phyloP scores from a whole-genome alignment of 2,113 vertebrate species.

The Copsychus sechellarum region DNA sequence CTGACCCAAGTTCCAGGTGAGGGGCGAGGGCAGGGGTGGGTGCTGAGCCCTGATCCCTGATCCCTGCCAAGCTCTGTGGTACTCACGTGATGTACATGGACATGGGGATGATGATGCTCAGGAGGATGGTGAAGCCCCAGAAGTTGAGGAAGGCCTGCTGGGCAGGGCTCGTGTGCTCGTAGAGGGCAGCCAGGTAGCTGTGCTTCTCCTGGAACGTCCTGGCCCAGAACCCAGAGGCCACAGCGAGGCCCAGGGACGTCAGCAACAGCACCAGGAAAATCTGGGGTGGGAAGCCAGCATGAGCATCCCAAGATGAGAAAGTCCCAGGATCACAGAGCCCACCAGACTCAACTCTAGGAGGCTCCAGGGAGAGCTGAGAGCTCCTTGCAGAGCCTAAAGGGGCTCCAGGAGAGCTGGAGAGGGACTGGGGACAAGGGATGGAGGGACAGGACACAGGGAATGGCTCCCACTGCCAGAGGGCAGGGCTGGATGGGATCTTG shows the following conservation, averaged over 20 bases:
- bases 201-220: conserved; percentile 50
- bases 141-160: conserved; percentile 83
- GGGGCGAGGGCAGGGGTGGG: background rate
- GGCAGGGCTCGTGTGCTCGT: background rate
- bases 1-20: too few species aligned
- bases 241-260: background rate
- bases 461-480: too few species aligned
- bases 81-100: conserved; percentile 90
- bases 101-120: conserved; percentile 88
- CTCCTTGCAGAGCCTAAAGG: fast-evolving
- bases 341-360: background rate
- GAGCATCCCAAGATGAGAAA: background rate
- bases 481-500: too few species aligned
- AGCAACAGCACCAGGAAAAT: conserved; percentile 63
- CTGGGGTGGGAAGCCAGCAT: conserved; percentile 13
- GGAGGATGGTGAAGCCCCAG: conserved; percentile 89
- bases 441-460: too few species aligned
- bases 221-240: conserved; percentile 43
- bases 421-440: background rate
- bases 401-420: background rate
- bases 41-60: background rate
- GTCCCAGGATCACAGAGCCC: background rate
- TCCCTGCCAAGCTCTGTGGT: background rate
- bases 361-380: background rate
- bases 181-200: conserved; percentile 51